Conservation (phyloP, 2,888 invertebrate genomes). For the Rhogogaster chlorosoma region DNA sequence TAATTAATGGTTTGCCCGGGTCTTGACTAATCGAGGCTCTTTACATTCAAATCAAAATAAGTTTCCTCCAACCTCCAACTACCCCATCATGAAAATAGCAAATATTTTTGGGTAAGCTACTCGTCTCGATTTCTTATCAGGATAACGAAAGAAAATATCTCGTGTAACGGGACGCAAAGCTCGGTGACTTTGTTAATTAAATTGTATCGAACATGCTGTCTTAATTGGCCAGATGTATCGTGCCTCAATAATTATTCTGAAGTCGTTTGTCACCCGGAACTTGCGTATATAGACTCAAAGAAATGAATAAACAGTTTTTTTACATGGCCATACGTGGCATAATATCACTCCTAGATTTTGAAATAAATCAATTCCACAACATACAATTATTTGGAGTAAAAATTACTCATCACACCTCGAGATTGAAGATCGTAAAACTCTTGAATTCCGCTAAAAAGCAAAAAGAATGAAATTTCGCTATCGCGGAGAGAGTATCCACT, state of each 20-base stretch:
- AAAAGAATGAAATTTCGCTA: too few species aligned
- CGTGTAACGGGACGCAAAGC: not conserved
- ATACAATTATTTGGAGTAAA: too few species aligned
- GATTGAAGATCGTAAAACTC: too few species aligned
- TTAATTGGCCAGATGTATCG: conserved; percentile 33
- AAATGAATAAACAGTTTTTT: not conserved
- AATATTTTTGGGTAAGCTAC: not conserved
- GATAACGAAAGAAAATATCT: not conserved
- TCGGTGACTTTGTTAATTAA: conserved; percentile 5
- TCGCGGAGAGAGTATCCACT: too few species aligned
- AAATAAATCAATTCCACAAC: too few species aligned
- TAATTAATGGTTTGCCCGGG: not conserved
- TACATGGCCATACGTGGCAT: not conserved
- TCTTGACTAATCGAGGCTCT: not conserved
- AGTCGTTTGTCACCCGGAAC: not conserved
- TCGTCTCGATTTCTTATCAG: conserved; percentile 1
- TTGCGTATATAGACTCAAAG: not conserved
- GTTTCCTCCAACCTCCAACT: not conserved
- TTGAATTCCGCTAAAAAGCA: too few species aligned
- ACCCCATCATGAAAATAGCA: not conserved
- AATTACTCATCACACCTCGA: too few species aligned
- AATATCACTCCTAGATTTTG: too few species aligned
- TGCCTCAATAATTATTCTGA: not conserved
- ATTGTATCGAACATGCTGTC: conserved; percentile 18
- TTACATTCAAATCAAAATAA: not conserved